These are phyloP conservation scores for Chiridota heheva DNA, from an alignment of 35 echinoderm and acorn worm species.

Conservation along the genomic window DNA sequence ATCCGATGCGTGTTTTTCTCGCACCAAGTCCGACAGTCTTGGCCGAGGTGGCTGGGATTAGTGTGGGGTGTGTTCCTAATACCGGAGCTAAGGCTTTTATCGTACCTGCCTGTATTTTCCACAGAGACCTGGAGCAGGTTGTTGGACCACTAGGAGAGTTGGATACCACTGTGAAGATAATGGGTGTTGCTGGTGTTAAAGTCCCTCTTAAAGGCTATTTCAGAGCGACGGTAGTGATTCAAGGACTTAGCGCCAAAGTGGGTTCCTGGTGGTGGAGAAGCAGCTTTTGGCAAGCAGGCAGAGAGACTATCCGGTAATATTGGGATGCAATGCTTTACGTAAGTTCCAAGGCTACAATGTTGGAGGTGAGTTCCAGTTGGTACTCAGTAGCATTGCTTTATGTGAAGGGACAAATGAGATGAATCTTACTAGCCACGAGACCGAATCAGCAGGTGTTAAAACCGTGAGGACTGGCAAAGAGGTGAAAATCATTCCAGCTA, in stretches of 20 bases:
- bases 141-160: neutral
- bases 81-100: slow-evolving; percentile 46
- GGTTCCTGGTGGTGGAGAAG: neutral
- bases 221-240: too few relatives aligned
- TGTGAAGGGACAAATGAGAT: too few relatives aligned
- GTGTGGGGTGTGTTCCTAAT: slow-evolving; percentile 23
- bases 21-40: slow-evolving; percentile 23
- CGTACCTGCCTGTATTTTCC: slow-evolving; percentile 10
- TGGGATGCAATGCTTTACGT: too few relatives aligned
- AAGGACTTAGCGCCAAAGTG: neutral
- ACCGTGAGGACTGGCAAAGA: too few relatives aligned
- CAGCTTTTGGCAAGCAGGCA: too few relatives aligned
- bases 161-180: slow-evolving; percentile 12
- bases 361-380: too few relatives aligned
- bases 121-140: slow-evolving; percentile 22
- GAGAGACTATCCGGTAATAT: too few relatives aligned
- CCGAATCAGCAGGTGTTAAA: too few relatives aligned
- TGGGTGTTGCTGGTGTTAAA: slow-evolving; percentile 1
- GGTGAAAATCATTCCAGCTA: too few relatives aligned
- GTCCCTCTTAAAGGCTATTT: slow-evolving; percentile 5
- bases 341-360: too few relatives aligned
- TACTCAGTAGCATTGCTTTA: too few relatives aligned
- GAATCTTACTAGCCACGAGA: too few relatives aligned
- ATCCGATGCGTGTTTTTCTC: slow-evolving; percentile 3
- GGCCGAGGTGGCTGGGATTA: slow-evolving; percentile 10